phyloP scores from a whole-genome alignment of 2,113 vertebrate species.

The Dipodomys stephensi region DNA sequence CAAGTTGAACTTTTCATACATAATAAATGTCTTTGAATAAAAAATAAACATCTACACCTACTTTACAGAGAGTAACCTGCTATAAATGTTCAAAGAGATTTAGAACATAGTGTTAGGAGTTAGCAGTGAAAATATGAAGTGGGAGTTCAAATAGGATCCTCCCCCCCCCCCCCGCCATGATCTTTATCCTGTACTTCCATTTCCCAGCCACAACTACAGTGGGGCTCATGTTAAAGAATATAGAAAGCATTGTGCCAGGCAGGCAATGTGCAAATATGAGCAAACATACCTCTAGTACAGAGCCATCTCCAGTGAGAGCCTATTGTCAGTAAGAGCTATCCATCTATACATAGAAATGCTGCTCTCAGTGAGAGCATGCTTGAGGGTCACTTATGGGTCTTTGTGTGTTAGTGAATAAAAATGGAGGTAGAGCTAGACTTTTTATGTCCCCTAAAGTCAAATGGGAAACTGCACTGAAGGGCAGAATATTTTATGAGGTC shows the following conservation, averaged over 20 bases:
- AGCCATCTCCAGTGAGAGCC: background rate
- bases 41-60: background rate
- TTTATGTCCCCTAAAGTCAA: background rate
- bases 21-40: background rate
- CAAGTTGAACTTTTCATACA: slow-evolving; percentile 1
- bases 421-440: background rate
- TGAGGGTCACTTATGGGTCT: background rate
- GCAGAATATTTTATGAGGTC: background rate
- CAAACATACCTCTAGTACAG: background rate
- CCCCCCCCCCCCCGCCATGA: accelerated
- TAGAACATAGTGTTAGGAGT: background rate
- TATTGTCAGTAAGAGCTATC: background rate
- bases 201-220: background rate
- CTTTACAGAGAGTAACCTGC: background rate
- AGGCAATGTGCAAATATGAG: background rate
- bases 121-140: background rate
- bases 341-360: background rate
- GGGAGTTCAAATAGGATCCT: background rate
- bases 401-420: background rate
- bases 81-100: slow-evolving; percentile 25
- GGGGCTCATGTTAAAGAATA: background rate
- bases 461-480: background rate
- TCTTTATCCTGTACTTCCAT: background rate
- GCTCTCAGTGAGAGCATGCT: background rate
- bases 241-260: too few species aligned